phyloP scores from a whole-genome alignment of 2,797 vertebrate species.

The Benthosema pterotum region DNA sequence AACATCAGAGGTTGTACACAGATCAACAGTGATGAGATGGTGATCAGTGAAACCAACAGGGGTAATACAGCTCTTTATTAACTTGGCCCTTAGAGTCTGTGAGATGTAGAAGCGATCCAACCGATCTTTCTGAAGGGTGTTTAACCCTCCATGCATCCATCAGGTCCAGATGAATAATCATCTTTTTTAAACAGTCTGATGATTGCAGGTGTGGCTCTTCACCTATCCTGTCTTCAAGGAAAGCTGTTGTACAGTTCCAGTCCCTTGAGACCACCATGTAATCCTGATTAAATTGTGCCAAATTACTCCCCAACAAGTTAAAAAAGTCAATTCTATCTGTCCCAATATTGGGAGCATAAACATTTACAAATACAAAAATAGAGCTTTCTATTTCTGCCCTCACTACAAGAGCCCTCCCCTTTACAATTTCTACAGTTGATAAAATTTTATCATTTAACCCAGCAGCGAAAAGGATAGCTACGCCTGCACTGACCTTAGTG shows the following conservation, averaged over 20 bases:
- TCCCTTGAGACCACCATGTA: background rate
- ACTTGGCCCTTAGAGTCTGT: no score
- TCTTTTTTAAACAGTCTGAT: slow-evolving; percentile 44
- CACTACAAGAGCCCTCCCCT: background rate
- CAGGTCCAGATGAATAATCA: slow-evolving; percentile 10
- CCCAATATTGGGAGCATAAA: no score
- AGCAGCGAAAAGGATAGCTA: background rate
- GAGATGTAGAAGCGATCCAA: no score
- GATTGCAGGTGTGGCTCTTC: no score
- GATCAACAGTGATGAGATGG: no score
- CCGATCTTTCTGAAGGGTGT: background rate
- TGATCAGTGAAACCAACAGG: no score
- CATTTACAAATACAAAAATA: no score
- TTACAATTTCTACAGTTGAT: background rate
- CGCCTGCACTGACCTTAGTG: slow-evolving; percentile 7
- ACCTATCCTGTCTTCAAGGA: no score
- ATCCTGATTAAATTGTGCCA: background rate
- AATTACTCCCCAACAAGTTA: background rate
- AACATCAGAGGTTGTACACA: no score
- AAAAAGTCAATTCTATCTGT: background rate
- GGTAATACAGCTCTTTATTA: no score
- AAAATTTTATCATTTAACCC: background rate
- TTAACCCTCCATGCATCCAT: slow-evolving; percentile 8
- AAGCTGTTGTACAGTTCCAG: no score
- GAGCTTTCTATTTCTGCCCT: background rate